Evolutionary conservation across 2,888 invertebrate species (phyloP).

Genomic region (Rotaria socialis): DNA sequence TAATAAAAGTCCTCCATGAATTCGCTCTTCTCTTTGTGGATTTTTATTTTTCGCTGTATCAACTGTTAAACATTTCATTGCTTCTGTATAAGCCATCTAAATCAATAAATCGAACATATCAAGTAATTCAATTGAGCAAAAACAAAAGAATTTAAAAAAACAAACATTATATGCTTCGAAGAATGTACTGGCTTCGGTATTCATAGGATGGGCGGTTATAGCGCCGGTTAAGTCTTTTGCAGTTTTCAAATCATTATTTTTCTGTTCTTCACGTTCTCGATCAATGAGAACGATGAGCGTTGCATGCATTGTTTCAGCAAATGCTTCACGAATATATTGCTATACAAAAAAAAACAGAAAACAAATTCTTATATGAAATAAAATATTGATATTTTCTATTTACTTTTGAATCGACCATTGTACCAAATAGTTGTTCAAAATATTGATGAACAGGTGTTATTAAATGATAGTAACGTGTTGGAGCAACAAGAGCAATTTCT

Average conservation of each 20-base stretch:
- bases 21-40: not conserved
- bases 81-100: constrained; percentile 27
- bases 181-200: not conserved
- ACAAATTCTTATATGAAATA: no score
- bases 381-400: not conserved
- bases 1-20: constrained; percentile 19
- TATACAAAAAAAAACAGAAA: not conserved
- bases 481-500: constrained; percentile 1
- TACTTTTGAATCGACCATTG: constrained; percentile 28
- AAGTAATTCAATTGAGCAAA: not conserved
- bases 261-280: constrained; percentile 36
- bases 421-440: constrained; percentile 14
- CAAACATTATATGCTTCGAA: not conserved
- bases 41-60: not conserved
- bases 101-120: not conserved
- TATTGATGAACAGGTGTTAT: constrained; percentile 6
- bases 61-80: constrained; percentile 17
- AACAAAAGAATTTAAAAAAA: not conserved
- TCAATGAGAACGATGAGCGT: not conserved
- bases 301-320: constrained; percentile 35
- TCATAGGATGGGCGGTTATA: not conserved
- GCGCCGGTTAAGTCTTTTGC: not conserved
- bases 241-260: not conserved
- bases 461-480: constrained; percentile 8
- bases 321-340: constrained; percentile 37